Base-by-base conservation (phyloP, 2,888 invertebrate species). In the Pocota personata region DNA sequence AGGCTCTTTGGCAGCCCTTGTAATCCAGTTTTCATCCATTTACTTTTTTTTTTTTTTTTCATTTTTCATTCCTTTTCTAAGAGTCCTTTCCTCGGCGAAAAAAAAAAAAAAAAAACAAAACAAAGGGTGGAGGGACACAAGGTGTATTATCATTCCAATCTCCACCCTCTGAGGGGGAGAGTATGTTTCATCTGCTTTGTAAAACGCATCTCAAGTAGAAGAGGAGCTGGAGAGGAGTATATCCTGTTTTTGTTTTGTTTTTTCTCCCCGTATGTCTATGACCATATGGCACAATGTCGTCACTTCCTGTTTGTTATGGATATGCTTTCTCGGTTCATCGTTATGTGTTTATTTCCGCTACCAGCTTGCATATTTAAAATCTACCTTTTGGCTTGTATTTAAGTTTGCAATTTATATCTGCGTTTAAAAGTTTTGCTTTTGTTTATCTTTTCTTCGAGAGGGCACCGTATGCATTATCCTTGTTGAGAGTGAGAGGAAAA, bases 241-340 rank as follows among this genome's bases (percentile, higher is more conserved):
- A 64, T 84, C 79, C 69, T 84, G 64, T 79, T 75, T 79, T 69
- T 48, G 16, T 75, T 21, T 48, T 32, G n/a, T 35, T 30, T 27
- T 37, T 48, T 52, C 12, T 21, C 30, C n/a, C 14, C 32, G 14
- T 62, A 37, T 69, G 66, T 64, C 43, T 69, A 64, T 57, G 71
- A 72, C 50, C 75, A 71, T 48, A 37, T 40, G 69, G 27, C 35
- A 62, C 48, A 50, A 75, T 86, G 75, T 80, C 80, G 58, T 66
- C 80, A 76, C 60, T 86, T 86, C 84, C 84, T 80, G 80, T 86
- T 75, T 86, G 71, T 75, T 46, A 64, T 79, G 73, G 69, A 50
- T 69, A 30, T 30, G 46, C 48, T 55, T 43, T 14, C 14, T 52
- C 55, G 32, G 40, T 55, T 57, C 21, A 43, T 46, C 14, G 73